Evolutionary conservation across 2,797 vertebrate genomes (phyloP).

Genomic region (Siniperca obscura): DNA sequence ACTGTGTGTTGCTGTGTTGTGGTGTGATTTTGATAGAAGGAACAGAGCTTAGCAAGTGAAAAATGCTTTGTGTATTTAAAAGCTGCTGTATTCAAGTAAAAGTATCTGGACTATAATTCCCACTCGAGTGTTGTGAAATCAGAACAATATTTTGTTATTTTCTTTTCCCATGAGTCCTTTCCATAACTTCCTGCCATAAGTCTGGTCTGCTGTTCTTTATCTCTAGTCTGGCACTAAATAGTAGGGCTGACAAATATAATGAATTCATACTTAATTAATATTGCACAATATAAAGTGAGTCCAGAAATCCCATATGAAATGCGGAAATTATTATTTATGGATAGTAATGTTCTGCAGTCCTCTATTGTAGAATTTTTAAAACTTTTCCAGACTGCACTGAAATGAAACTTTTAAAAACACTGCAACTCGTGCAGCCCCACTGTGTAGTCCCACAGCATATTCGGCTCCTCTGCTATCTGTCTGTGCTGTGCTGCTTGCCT

Average conservation of each 20-base stretch:
- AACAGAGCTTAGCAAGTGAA: slow-evolving; percentile 3
- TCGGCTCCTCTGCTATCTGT: slow-evolving; percentile 59
- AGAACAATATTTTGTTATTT: slow-evolving; percentile 16
- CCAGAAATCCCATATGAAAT: slow-evolving; percentile 1
- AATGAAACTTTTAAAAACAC: slow-evolving; percentile 1
- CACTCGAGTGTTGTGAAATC: slow-evolving; percentile 25
- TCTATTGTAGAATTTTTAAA: not conserved
- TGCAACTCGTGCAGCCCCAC: slow-evolving; percentile 24
- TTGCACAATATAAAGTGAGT: not conserved
- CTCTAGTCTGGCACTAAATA: slow-evolving; percentile 48
- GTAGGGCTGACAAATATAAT: slow-evolving; percentile 29
- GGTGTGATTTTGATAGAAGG: not conserved
- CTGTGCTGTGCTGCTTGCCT: slow-evolving; percentile 62
- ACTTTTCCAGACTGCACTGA: not conserved
- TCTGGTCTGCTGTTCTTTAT: slow-evolving; percentile 57
- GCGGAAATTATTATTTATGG: slow-evolving; percentile 22
- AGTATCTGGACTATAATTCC: slow-evolving; percentile 8
- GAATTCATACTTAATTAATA: not conserved
- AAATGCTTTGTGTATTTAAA: slow-evolving; percentile 23
- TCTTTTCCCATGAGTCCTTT: slow-evolving; percentile 36
- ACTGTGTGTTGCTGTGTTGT: not conserved
- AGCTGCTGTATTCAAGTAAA: slow-evolving; percentile 8
- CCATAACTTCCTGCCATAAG: slow-evolving; percentile 56
- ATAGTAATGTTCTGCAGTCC: not conserved
- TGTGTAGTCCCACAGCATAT: slow-evolving; percentile 63